Percentiles rank a stretch among this genome's conserved stretches.
These are phyloP conservation scores for Syrphus vitripennis DNA, from an alignment of 2,888 invertebrate species.

Conservation along the genomic window DNA sequence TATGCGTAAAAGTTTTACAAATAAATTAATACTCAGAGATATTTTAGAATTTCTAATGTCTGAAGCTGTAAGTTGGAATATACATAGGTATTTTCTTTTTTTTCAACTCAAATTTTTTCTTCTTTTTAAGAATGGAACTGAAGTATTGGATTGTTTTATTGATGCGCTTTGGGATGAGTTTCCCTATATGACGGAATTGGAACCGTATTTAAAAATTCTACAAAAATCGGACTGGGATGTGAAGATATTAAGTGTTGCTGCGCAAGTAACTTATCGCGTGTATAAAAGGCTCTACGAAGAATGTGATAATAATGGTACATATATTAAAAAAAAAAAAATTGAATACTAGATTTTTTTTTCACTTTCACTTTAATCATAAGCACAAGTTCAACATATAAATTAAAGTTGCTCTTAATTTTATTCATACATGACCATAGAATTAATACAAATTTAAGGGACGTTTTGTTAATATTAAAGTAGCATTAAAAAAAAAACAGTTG, in stretches of 20 bases:
- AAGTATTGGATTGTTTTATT: slow-evolving; percentile 34
- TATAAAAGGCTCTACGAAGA: slow-evolving; percentile 37
- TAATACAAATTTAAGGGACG: too few species aligned
- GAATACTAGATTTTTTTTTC: too few species aligned
- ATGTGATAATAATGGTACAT: slow-evolving; percentile 40
- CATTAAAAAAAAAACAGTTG: too few species aligned
- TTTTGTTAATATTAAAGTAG: too few species aligned
- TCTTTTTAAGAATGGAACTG: slow-evolving; percentile 11
- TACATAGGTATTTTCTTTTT: not conserved
- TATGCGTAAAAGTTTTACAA: slow-evolving; percentile 32
- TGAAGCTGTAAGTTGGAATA: slow-evolving; percentile 6
- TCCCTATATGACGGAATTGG: slow-evolving; percentile 39
- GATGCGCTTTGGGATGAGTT: slow-evolving; percentile 40
- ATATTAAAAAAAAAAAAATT: too few species aligned
- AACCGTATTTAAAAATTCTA: slow-evolving; percentile 43
- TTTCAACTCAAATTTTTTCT: not conserved
- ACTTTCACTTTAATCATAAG: too few species aligned
- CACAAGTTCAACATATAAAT: too few species aligned
- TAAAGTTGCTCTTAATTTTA: too few species aligned
- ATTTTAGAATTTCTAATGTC: slow-evolving; percentile 47
- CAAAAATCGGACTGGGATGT: slow-evolving; percentile 3
- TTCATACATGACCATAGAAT: too few species aligned
- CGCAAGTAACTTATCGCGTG: slow-evolving; percentile 39
- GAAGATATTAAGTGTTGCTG: slow-evolving; percentile 29
- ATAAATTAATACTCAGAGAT: slow-evolving; percentile 51